phyloP scores from a whole-genome alignment of 2,113 vertebrate genomes.

The Muscicapa adusta region DNA sequence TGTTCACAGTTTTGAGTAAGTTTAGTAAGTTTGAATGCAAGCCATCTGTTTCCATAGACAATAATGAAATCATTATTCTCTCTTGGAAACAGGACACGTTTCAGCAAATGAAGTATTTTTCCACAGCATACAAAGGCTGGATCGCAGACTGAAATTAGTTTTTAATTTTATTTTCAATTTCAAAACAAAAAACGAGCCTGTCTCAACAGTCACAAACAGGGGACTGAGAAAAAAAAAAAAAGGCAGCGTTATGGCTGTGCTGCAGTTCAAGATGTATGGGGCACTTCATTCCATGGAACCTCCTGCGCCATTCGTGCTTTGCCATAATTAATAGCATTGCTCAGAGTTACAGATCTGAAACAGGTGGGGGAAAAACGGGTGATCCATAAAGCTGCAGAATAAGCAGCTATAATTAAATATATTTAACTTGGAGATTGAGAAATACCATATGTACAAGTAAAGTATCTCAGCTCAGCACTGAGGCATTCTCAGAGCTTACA shows the following conservation, averaged over 20 bases:
- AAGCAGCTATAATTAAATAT: conserved; percentile 60
- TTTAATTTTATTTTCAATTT: conserved; percentile 35
- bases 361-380: conserved; percentile 28
- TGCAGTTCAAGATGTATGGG: neutral
- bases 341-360: conserved; percentile 60
- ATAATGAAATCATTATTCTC: conserved; percentile 69
- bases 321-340: conserved; percentile 41
- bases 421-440: conserved; percentile 40
- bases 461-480: neutral
- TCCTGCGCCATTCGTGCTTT: conserved; percentile 1
- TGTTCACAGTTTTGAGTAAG: conserved; percentile 33
- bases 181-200: neutral
- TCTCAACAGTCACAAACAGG: neutral
- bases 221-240: neutral
- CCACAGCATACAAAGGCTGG: conserved; percentile 10
- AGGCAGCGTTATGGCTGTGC: neutral
- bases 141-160: neutral
- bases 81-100: conserved; percentile 44
- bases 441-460: conserved; percentile 24
- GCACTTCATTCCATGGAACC: conserved; percentile 3
- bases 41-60: conserved; percentile 61
- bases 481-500: conserved; percentile 18
- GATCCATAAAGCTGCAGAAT: conserved; percentile 48
- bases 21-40: conserved; percentile 51
- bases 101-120: conserved; percentile 50